These are phyloP conservation scores for Zalophus californianus DNA, from an alignment of 2,797 vertebrate species.

Conservation along the genomic window DNA sequence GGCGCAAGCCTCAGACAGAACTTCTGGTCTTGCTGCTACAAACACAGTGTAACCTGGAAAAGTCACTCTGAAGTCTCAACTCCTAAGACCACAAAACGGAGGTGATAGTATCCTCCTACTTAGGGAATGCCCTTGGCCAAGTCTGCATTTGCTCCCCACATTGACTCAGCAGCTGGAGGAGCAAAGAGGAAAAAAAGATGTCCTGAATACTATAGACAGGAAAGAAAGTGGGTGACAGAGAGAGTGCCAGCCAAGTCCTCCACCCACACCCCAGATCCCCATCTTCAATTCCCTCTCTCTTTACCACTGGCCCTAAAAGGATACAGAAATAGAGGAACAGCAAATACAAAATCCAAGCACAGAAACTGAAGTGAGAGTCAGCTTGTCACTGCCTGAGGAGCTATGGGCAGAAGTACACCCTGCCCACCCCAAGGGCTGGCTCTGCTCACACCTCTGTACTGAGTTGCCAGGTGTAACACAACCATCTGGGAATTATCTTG, in stretches of 20 bases:
- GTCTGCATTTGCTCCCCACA: background rate
- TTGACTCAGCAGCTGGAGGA: constrained; percentile 10
- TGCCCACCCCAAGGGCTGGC: background rate
- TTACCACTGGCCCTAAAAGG: background rate
- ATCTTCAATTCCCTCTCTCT: background rate
- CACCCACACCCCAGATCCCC: background rate
- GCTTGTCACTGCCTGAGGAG: background rate
- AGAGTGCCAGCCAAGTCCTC: background rate
- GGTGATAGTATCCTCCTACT: background rate
- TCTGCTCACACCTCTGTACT: background rate
- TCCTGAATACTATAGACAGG: background rate
- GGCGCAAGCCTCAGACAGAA: constrained; percentile 50
- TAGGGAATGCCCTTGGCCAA: background rate
- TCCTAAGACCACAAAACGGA: background rate
- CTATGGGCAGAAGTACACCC: background rate
- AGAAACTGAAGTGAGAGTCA: background rate
- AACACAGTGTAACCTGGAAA: constrained; percentile 27
- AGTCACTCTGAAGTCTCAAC: background rate
- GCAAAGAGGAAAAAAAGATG: background rate
- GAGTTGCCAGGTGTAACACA: background rate
- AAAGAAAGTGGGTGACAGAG: background rate
- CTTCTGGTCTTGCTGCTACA: constrained; percentile 45
- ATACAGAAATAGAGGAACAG: background rate
- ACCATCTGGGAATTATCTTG: background rate
- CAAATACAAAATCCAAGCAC: background rate